Evolutionary conservation across 2,797 vertebrate species (phyloP).

Genomic region (Leptatherina wallacei): DNA sequence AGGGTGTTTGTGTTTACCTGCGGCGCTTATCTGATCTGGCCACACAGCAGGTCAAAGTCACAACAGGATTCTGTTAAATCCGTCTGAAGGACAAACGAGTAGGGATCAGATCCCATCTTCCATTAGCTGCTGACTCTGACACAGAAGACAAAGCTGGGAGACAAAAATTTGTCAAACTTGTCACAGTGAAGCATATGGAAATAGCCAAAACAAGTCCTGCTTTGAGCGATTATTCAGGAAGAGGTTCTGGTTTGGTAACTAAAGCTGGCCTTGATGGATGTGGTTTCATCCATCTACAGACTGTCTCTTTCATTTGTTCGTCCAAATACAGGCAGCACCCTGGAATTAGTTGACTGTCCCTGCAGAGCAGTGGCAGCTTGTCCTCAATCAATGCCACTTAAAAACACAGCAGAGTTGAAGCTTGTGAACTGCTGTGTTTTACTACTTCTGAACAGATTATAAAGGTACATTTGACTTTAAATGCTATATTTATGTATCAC

Average conservation of each 20-base stretch:
- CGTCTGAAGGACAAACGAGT: conserved; percentile 35
- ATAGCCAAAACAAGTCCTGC: conserved; percentile 9
- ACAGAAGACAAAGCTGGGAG: conserved; percentile 49
- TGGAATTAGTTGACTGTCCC: conserved; percentile 58
- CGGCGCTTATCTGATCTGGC: conserved; percentile 64
- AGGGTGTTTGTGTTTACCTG: conserved; percentile 75
- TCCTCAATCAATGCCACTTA: conserved; percentile 50
- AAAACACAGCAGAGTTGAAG: conserved; percentile 22
- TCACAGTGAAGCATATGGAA: conserved; percentile 30
- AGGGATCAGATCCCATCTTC: conserved; percentile 11
- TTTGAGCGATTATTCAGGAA: conserved; percentile 53
- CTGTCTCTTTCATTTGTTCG: conserved; percentile 37
- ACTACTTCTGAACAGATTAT: not conserved
- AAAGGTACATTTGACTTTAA: not conserved
- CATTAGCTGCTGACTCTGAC: conserved; percentile 24
- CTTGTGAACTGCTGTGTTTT: conserved; percentile 18
- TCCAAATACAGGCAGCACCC: conserved; percentile 50
- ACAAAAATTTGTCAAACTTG: conserved; percentile 33
- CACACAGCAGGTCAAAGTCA: conserved; percentile 63
- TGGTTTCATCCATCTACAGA: conserved; percentile 32
- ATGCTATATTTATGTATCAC: not conserved
- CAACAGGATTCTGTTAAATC: conserved; percentile 39
- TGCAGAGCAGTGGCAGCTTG: conserved; percentile 19
- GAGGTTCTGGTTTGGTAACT: conserved; percentile 49
- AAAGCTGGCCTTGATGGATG: conserved; percentile 46